Evolutionary conservation across 2,797 vertebrate genomes (phyloP).

Genomic region (Falco peregrinus): DNA sequence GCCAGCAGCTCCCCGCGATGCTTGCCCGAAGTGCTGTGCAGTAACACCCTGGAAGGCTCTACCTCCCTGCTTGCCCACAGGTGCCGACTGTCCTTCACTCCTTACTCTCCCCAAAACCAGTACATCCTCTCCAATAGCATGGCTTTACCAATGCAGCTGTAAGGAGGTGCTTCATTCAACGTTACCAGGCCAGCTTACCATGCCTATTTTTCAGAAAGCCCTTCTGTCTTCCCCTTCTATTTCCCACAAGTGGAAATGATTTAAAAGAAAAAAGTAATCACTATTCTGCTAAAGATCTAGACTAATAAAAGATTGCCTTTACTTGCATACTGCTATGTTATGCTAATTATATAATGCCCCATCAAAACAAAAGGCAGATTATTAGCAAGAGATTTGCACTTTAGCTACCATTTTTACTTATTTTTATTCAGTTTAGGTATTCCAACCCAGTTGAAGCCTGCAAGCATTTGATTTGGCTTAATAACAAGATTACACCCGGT

Average conservation of each 20-base stretch:
- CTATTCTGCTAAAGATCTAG: not conserved
- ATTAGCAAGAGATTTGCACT: not conserved
- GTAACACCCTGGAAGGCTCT: not conserved
- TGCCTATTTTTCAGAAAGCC: not conserved
- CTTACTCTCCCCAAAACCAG: not conserved
- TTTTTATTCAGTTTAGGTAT: not conserved
- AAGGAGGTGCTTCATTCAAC: not conserved
- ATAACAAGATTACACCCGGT: not conserved
- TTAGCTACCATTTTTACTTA: not conserved
- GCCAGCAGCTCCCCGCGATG: accelerated
- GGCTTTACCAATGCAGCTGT: not conserved
- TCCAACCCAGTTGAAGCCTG: not conserved
- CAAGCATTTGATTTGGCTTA: not conserved
- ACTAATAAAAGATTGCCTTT: not conserved
- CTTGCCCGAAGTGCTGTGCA: accelerated
- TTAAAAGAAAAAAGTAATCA: not conserved
- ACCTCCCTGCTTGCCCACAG: not conserved
- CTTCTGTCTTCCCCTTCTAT: not conserved
- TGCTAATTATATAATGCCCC: not conserved
- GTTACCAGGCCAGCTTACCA: not conserved
- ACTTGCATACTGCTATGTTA: not conserved
- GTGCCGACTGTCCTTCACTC: accelerated
- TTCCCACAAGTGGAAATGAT: not conserved
- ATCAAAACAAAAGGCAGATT: not conserved
- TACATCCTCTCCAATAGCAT: not conserved